Evolutionary conservation across 2,797 vertebrate species (phyloP), one percentile per base, ranked within the genome.

Genomic region (Lemur catta): DNA sequence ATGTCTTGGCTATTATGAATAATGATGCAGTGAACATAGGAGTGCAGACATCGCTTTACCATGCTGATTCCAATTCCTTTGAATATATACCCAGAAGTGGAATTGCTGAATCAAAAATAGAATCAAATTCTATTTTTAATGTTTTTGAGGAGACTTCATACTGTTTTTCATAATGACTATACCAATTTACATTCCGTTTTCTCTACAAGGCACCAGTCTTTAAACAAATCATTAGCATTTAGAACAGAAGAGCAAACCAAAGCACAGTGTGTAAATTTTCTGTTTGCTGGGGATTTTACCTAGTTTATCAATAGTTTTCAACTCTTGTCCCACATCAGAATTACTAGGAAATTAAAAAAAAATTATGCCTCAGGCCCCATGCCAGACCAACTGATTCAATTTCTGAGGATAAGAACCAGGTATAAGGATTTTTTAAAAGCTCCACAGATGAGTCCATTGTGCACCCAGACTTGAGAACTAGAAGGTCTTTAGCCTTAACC

Each of bases 171-270:
- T 52, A 24, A 52, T 78, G 69, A 20, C 18, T 78, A 3, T 52
- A 35, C 33, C 28, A 35, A 14, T 78, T 52, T 78, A 55, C 75
- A 35, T 78, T 78, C 50, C 48, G 48, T 78, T 55, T 78, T 78
- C 48, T 78, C 20, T n/a, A 76, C 33, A 78, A n/a, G 20, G 26
- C 22, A 55, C 20, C 46, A 17, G 48, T 41, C 35, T 89, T 91
- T 79, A 79, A 81, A 87, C 38, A 87, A 86, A 78, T 95, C 48
- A 75, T 76, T 88, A 57, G 17, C 35, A 57, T 86, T 72, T 82
- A 43, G 22, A 67, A 74, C 43, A 38, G 30, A 96, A 82, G 41
- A 50, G 26, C 52, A 95, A 82, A 84, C 2, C 20, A 74, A 88
- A 91, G 78, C 57, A 69, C 50, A 52, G 13, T 46, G 79, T 80